Evolutionary conservation across 1,140 invertebrate species (phyloP), one percentile per base, ranked within the genome.

Genomic region (Micrasema longulum): DNA sequence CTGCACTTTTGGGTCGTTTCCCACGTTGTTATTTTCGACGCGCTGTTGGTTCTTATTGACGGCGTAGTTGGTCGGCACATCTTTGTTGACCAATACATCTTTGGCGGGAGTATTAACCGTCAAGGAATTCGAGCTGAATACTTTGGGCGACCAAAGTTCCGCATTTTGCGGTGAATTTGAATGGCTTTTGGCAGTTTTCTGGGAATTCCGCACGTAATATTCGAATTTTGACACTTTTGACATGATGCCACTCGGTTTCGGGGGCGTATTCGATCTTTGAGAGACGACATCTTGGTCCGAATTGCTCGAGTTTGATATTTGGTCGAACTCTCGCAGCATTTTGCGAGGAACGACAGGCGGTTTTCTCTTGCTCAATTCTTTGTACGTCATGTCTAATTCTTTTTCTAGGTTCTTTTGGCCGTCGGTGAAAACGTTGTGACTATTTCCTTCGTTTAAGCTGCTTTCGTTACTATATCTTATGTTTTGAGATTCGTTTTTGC

Each of bases 61-160:
- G 23, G 86, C 85, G 73, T 87, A 87, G 69, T 88, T 89, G 10
- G 85, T 78, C 0, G 87, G 86, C 2, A 85, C 78, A 43, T 86
- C 86, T 73, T 85, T 85, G 45, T 63, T 63, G 0, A 88, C 91
- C 6, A 93, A 80, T 0, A 94, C 92, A 73, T 92, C 91, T 81
- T 91, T 92, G 0, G 92, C 92, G 1, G 92, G 92, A 4, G 91
- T 92, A 73, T 91, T 93, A 0, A 92, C 91, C 2, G 92, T 93
- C 16, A 91, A 78, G n/a, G 90, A 88, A 76, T 91, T 91, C 0
- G 90, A 86, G 23, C 89, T 89, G 77, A 93, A 93, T 1, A 93
- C 92, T 82, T 93, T 93, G 0, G 92, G 92, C 0, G 91, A 93
- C n/a, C 78, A 78, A 20, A 78, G 64, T 41, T 85, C 84, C 77